phyloP scores from a whole-genome alignment of 1,140 invertebrate species.

The Neodiprion fabricii region DNA sequence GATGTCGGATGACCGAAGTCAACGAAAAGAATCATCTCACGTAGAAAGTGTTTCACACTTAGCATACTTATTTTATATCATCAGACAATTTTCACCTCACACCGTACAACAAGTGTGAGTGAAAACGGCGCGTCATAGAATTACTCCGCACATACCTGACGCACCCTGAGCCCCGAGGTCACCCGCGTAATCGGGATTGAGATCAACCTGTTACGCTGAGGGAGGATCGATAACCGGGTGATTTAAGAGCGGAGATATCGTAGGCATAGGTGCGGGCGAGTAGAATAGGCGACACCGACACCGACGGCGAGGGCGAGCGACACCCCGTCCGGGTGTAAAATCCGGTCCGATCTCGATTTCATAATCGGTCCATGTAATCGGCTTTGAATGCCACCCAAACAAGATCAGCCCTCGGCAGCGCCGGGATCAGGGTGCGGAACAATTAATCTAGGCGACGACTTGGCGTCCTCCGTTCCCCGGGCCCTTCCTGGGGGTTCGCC shows the following conservation, averaged over 20 bases:
- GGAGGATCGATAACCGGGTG: background rate
- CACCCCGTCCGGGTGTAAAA: background rate
- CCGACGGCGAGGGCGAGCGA: background rate
- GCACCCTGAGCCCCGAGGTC: too few relatives aligned
- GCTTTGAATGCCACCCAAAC: constrained; percentile 6
- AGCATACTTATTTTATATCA: too few relatives aligned
- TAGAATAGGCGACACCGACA: background rate
- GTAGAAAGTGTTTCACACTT: too few relatives aligned
- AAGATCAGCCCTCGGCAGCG: background rate
- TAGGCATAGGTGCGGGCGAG: background rate
- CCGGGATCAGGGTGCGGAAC: constrained; percentile 6
- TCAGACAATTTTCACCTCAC: too few relatives aligned
- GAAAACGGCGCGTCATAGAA: too few relatives aligned
- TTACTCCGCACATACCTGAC: too few relatives aligned
- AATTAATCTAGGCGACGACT: constrained; percentile 10
- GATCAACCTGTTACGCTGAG: background rate
- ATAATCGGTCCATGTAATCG: constrained; percentile 7
- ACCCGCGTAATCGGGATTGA: background rate
- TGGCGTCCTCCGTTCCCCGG: background rate
- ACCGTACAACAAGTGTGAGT: too few relatives aligned
- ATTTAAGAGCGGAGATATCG: background rate
- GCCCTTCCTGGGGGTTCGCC: background rate
- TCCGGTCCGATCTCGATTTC: background rate
- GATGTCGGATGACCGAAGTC: too few relatives aligned
- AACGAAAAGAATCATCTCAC: too few relatives aligned